A percentile compares a stretch with the other conserved stretches of the same genome.
phyloP scores from a whole-genome alignment of 2,797 vertebrate genomes.

The Amblyopsis hoosieri region DNA sequence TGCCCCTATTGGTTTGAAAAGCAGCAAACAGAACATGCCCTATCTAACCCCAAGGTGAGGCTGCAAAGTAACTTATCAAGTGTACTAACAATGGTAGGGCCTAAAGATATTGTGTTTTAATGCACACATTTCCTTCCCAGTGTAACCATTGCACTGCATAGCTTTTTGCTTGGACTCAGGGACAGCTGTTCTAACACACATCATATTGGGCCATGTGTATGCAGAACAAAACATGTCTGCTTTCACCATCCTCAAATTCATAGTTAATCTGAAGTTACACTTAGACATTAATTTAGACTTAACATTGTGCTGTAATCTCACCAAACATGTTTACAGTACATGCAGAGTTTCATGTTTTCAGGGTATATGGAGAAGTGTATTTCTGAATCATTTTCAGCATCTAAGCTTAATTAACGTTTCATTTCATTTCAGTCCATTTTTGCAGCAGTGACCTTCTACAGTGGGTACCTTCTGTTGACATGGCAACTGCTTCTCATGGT shows the following conservation, averaged over 20 bases:
- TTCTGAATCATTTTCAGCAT: not conserved
- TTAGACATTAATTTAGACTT: not conserved
- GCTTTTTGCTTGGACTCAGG: slow-evolving; percentile 82
- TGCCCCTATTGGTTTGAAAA: slow-evolving; percentile 70
- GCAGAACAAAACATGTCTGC: slow-evolving; percentile 78
- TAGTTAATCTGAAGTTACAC: slow-evolving; percentile 71
- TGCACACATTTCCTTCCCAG: slow-evolving; percentile 46
- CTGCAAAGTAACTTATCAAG: no score
- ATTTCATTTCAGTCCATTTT: slow-evolving; percentile 72
- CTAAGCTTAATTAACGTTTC: not conserved
- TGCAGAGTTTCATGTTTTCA: not conserved
- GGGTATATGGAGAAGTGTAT: not conserved
- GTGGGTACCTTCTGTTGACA: slow-evolving; percentile 74
- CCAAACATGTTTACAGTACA: no score
- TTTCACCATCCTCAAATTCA: slow-evolving; percentile 86
- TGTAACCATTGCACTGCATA: slow-evolving; percentile 75
- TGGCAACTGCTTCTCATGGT: slow-evolving; percentile 83
- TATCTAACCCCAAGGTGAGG: slow-evolving; percentile 77
- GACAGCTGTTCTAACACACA: slow-evolving; percentile 87
- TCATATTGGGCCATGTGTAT: slow-evolving; percentile 78
- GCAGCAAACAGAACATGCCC: slow-evolving; percentile 59
- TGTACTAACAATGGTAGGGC: not conserved
- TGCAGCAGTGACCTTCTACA: slow-evolving; percentile 83
- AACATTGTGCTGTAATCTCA: not conserved
- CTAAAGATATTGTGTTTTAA: not conserved